phyloP scores from a whole-genome alignment of 2,888 invertebrate genomes.

The Agapetus fuscipes region DNA sequence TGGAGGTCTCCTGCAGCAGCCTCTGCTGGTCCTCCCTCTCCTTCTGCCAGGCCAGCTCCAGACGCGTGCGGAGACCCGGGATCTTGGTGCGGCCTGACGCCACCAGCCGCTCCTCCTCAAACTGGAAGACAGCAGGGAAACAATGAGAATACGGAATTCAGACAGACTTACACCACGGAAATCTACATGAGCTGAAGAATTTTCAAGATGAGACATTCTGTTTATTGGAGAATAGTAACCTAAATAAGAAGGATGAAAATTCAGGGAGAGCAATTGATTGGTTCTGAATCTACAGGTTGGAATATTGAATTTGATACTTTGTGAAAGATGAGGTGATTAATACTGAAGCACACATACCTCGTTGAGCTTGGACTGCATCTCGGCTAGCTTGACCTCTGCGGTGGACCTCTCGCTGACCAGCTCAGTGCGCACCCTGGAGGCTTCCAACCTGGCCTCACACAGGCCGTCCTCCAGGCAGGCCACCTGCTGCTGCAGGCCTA shows the following conservation, averaged over 20 bases:
- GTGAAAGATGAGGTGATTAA: no score
- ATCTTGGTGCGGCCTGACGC: conserved; percentile 77
- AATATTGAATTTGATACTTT: no score
- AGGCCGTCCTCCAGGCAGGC: conserved; percentile 82
- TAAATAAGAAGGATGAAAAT: not conserved
- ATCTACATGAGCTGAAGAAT: no score
- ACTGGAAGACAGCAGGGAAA: no score
- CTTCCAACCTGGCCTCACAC: conserved; percentile 71
- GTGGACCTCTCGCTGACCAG: conserved; percentile 81
- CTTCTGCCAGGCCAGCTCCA: conserved; percentile 91
- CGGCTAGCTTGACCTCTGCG: conserved; percentile 77
- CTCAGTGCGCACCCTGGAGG: conserved; percentile 78
- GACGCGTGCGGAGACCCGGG: conserved; percentile 73
- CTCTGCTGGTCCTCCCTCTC: conserved; percentile 87
- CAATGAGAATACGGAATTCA: no score
- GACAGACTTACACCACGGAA: no score
- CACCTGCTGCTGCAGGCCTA: conserved; percentile 71
- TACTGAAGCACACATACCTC: no score
- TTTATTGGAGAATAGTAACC: no score
- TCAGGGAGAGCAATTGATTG: no score
- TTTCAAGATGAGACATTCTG: no score
- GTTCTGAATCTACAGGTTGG: no score
- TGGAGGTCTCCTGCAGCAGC: conserved; percentile 83
- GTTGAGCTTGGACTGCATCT: conserved; percentile 80
- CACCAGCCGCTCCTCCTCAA: conserved; percentile 80